Percentiles rank a stretch among this genome's conserved stretches.
Conservation (phyloP, 2,888 invertebrate species). For the Euplexia lucipara region DNA sequence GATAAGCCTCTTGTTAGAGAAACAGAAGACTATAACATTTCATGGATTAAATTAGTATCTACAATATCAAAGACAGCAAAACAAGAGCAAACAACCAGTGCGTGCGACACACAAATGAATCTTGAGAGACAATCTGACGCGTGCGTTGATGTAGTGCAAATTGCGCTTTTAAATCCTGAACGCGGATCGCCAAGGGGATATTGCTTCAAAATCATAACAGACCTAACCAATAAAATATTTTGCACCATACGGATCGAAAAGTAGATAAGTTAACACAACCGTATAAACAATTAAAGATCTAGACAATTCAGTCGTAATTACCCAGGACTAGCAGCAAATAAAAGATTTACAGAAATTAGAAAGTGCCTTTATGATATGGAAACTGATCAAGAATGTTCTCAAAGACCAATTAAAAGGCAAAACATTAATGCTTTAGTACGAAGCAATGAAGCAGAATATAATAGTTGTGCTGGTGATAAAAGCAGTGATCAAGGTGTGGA, state of each 20-base stretch:
- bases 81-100: conserved; percentile 27
- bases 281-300: background rate
- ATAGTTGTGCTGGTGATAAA: conserved; percentile 38
- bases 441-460: conserved; percentile 39
- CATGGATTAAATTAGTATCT: conserved; percentile 4
- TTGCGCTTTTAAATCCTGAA: conserved; percentile 27
- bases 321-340: conserved; percentile 1
- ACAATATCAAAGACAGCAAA: conserved; percentile 3
- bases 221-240: background rate
- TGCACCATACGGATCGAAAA: background rate
- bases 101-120: conserved; percentile 44
- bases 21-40: background rate
- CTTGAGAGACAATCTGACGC: conserved; percentile 26
- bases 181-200: conserved; percentile 11
- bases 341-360: conserved; percentile 32
- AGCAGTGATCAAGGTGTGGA: conserved; percentile 39
- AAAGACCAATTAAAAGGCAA: conserved; percentile 41
- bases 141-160: conserved; percentile 43
- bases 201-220: conserved; percentile 9
- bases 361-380: conserved; percentile 25
- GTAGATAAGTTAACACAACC: background rate
- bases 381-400: conserved; percentile 18
- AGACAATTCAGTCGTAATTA: conserved; percentile 5
- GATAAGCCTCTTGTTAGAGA: background rate
- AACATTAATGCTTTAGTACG: conserved; percentile 36